A percentile compares a stretch with the other conserved stretches of the same genome.
Evolutionary conservation across 2,113 vertebrate species (phyloP).

Genomic region (Channa maculata): DNA sequence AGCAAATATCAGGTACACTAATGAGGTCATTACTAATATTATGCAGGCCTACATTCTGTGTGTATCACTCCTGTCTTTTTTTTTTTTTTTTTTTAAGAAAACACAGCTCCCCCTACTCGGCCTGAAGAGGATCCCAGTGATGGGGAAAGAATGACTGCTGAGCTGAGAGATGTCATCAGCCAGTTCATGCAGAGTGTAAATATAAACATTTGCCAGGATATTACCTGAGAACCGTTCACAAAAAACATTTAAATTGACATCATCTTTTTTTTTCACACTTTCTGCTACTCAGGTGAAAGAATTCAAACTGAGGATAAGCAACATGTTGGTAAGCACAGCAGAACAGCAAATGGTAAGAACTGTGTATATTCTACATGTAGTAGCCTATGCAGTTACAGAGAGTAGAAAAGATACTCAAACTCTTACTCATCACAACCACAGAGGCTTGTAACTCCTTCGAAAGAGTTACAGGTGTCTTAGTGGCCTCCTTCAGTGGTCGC

Average conservation of each 20-base stretch:
- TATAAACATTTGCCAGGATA: neutral
- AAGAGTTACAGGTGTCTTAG: too few species aligned
- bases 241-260: neutral
- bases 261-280: neutral
- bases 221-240: neutral
- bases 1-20: neutral
- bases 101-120: neutral
- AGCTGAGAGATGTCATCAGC: conserved; percentile 86
- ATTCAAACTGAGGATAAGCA: conserved; percentile 81
- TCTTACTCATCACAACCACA: too few species aligned
- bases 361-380: neutral
- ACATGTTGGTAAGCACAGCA: conserved; percentile 71
- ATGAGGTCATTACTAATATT: neutral
- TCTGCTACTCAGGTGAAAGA: conserved; percentile 86
- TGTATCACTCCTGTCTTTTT: neutral
- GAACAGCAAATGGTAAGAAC: conserved; percentile 86
- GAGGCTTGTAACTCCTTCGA: too few species aligned
- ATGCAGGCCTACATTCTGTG: neutral
- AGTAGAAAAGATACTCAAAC: too few species aligned
- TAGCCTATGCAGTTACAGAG: too few species aligned
- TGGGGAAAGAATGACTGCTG: conserved; percentile 87
- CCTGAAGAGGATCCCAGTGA: conserved; percentile 73
- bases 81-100: conserved; percentile 45
- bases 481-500: too few species aligned
- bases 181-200: conserved; percentile 87